Evolutionary conservation across 1,140 invertebrate species (phyloP).

Genomic region (Nephila pilipes): DNA sequence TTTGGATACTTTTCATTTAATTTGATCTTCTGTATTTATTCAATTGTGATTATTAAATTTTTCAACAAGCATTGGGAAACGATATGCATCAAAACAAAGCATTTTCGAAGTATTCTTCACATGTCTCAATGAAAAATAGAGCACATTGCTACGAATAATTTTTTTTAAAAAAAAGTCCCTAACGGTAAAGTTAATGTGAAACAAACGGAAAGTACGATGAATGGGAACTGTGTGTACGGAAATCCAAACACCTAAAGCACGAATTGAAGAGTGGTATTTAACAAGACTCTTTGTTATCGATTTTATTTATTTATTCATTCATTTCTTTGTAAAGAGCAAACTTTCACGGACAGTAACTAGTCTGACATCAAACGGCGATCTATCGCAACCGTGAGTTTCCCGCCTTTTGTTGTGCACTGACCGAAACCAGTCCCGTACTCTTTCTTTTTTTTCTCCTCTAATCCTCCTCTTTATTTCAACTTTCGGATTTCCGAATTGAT

Average conservation of each 20-base stretch:
- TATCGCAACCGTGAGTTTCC: neutral
- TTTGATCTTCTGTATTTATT: too few species aligned
- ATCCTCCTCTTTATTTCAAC: neutral
- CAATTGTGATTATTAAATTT: too few species aligned
- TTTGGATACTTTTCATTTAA: too few species aligned
- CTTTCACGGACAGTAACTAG: neutral
- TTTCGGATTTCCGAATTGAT: constrained; percentile 27
- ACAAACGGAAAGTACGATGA: neutral
- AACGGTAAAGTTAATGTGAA: too few species aligned
- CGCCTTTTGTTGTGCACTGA: constrained; percentile 29
- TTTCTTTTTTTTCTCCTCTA: neutral
- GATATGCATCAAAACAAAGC: too few species aligned
- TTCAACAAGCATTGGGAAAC: too few species aligned
- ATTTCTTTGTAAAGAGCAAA: neutral
- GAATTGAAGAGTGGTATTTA: neutral
- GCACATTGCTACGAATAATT: too few species aligned
- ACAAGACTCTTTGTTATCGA: neutral
- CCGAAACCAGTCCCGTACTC: neutral
- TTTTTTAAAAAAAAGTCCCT: too few species aligned
- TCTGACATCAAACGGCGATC: neutral
- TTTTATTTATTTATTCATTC: constrained; percentile 6
- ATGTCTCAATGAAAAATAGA: too few species aligned
- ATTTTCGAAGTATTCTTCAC: too few species aligned
- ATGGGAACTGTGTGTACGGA: neutral
- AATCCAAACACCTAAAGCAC: neutral